Percentiles rank a stretch among this genome's conserved stretches.
phyloP scores from a whole-genome alignment of 1,140 invertebrate genomes.

The Spodoptera litura region DNA sequence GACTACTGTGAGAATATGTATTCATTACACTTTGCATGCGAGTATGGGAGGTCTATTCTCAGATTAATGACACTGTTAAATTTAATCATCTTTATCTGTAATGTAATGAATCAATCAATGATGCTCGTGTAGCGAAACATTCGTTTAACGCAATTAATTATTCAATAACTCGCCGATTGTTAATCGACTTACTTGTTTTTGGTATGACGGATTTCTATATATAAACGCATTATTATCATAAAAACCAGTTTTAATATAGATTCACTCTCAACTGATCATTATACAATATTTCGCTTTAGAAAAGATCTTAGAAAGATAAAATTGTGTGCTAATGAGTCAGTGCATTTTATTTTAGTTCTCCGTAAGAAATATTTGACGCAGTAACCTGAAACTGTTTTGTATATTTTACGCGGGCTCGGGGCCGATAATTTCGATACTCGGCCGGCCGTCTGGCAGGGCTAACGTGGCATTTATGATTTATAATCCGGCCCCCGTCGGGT shows the following conservation, averaged over 20 bases:
- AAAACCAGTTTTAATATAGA: conserved; percentile 39
- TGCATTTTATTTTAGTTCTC: conserved; percentile 71
- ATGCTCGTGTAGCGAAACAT: conserved; percentile 48
- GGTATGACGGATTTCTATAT: conserved; percentile 30
- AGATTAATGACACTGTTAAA: conserved; percentile 55
- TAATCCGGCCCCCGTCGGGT: conserved; percentile 79
- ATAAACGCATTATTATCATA: conserved; percentile 12
- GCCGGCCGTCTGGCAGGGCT: conserved; percentile 66
- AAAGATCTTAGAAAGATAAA: conserved; percentile 44
- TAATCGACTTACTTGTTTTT: conserved; percentile 38
- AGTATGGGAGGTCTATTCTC: conserved; percentile 56
- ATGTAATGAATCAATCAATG: conserved; percentile 56
- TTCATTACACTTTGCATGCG: conserved; percentile 55
- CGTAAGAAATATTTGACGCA: conserved; percentile 76
- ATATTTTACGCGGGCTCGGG: conserved; percentile 76
- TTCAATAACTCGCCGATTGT: conserved; percentile 34
- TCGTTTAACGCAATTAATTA: conserved; percentile 44
- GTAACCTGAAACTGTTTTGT: conserved; percentile 83
- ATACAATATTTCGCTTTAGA: neutral
- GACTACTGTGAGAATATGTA: conserved; percentile 54
- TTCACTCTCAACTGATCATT: conserved; percentile 13
- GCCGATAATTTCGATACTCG: conserved; percentile 82
- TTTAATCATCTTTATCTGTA: conserved; percentile 54
- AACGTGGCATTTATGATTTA: conserved; percentile 84
- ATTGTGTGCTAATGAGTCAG: conserved; percentile 69